phyloP scores from a whole-genome alignment of 2,113 vertebrate genomes.

The Crotophaga sulcirostris region DNA sequence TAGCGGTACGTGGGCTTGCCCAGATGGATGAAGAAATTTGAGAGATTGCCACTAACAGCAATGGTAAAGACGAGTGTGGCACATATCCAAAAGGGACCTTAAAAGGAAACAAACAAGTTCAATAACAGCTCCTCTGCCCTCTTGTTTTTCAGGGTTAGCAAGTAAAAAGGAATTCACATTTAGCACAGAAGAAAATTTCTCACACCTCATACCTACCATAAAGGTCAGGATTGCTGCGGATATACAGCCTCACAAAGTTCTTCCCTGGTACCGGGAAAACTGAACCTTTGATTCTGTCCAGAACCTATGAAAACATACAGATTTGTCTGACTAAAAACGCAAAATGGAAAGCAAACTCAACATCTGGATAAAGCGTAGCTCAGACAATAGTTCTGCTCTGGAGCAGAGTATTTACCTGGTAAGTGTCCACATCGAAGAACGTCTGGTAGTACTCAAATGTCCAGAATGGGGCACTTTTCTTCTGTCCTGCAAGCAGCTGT shows the following conservation, averaged over 20 bases:
- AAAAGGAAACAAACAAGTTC: constrained; percentile 27
- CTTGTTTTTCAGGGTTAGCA: not conserved
- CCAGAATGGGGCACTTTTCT: constrained; percentile 93
- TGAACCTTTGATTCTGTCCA: constrained; percentile 92
- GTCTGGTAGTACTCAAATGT: constrained; percentile 96
- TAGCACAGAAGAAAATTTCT: not conserved
- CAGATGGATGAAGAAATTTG: constrained; percentile 85
- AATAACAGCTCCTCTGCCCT: not conserved
- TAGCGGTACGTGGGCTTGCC: constrained; percentile 85
- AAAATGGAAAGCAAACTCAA: not conserved
- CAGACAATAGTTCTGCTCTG: not conserved
- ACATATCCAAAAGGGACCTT: constrained; percentile 99
- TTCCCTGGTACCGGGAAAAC: constrained; percentile 90
- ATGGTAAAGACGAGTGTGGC: constrained; percentile 95
- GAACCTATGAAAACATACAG: constrained; percentile 77
- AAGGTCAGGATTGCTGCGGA: constrained; percentile 93
- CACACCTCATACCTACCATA: constrained; percentile 81
- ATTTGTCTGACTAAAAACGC: not conserved
- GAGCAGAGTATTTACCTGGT: constrained; percentile 77
- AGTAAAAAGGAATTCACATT: not conserved
- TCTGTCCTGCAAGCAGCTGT: constrained; percentile 90
- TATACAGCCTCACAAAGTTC: constrained; percentile 91
- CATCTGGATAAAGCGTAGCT: not conserved
- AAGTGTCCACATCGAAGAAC: constrained; percentile 93
- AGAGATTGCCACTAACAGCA: constrained; percentile 94